A percentile compares a stretch with the other conserved stretches of the same genome.
These are phyloP conservation scores for Dendrolimus kikuchii DNA, from an alignment of 1,140 invertebrate genomes.

Conservation along the genomic window DNA sequence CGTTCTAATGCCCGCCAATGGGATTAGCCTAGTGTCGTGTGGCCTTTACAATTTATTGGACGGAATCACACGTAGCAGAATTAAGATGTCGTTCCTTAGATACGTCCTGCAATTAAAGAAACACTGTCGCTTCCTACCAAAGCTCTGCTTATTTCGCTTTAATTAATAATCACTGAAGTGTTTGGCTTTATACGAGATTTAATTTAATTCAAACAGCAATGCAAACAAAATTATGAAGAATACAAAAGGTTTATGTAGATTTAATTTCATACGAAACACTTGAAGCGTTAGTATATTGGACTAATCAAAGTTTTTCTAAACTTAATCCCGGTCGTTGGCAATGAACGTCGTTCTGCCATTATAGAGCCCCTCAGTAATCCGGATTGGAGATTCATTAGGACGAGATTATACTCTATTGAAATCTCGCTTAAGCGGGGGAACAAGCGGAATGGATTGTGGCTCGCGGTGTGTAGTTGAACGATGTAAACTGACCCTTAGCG, in stretches of 20 bases:
- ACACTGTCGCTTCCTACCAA: not conserved
- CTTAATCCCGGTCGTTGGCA: slow-evolving; percentile 47
- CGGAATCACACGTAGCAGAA: slow-evolving; percentile 44
- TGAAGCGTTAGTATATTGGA: slow-evolving; percentile 13
- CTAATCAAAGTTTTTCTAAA: slow-evolving; percentile 64
- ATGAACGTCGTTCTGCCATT: slow-evolving; percentile 43
- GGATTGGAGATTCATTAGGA: slow-evolving; percentile 73
- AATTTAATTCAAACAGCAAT: no score
- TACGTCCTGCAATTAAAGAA: slow-evolving; percentile 3
- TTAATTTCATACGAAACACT: slow-evolving; percentile 4
- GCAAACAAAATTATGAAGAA: not conserved
- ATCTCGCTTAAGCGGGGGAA: slow-evolving; percentile 61
- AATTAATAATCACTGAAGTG: not conserved
- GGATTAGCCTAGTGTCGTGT: slow-evolving; percentile 63
- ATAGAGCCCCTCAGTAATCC: slow-evolving; percentile 61
- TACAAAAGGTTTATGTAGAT: not conserved
- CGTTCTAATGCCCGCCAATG: slow-evolving; percentile 64
- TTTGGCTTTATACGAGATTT: not conserved
- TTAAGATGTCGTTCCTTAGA: slow-evolving; percentile 34
- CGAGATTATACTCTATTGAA: slow-evolving; percentile 73
- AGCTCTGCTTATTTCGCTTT: no score
- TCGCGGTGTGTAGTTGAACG: not conserved
- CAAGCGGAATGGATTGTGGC: slow-evolving; percentile 22
- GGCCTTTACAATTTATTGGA: slow-evolving; percentile 63
- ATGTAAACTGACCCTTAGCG: no score